Base-by-base conservation (phyloP, 2,888 invertebrate genomes). In the Diabrotica balteata region DNA sequence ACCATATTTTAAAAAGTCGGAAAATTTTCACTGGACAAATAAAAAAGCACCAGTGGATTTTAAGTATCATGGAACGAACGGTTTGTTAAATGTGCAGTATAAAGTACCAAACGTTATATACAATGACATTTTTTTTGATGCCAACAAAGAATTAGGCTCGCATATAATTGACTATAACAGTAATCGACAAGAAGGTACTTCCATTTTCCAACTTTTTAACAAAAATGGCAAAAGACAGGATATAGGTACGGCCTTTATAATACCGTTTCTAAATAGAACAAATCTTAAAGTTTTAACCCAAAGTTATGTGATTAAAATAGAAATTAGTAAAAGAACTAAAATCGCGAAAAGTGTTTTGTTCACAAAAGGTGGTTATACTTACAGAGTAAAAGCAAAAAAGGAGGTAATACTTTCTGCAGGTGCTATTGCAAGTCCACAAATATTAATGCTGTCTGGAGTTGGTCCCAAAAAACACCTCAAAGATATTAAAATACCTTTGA, bases 381-480 rank as follows among this genome's bases (percentile, higher is more conserved):
- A 83, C 68, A 75, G 80, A 8, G 86, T 86, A 0, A 80, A 83
- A 7, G 93, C 92, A 6, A 86, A 85, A 6, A 92, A 90, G 72
- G 94, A 93, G 82, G 88, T 95, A 1, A 88, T 95, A 60, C 83
- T 95, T 11, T 89, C 91, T 8, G 93, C 93, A 0, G 95, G 95
- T 7, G 85, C 91, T 0, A 89, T 95, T 43, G 93, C 92, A 68
- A 92, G 93, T 0, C 93, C 95, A 0, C 94, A 95, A 80, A 82
- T 95, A 8, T 82, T 96, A 55, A 90, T 94, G 91, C 81, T 95
- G 10, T 94, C 94, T 0, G 95, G 95, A 8, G 85, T 94, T 45
- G 92, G 92, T 0, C 92, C 92, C 0, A 83, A 80, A 11, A 83
- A 87, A 0, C 88, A 92, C 77, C 83, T 93, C 5, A 76, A 80